Conservation (phyloP, 53 echinoderm and acorn worm species). For the Astropecten irregularis region DNA sequence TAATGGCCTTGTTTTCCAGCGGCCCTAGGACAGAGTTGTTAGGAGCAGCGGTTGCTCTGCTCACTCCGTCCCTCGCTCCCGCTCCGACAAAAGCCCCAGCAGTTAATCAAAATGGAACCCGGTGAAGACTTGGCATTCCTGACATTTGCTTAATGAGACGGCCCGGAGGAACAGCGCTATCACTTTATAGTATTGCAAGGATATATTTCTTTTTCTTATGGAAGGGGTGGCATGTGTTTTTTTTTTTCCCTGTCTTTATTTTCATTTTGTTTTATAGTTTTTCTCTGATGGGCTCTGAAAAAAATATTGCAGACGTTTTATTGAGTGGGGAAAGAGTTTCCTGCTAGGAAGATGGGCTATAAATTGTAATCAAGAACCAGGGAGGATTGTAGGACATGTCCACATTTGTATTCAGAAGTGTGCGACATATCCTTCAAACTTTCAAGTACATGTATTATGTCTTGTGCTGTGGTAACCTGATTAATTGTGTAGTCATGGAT, state of each 20-base stretch:
- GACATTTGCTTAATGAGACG: conserved; percentile 45
- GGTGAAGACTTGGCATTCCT: conserved; percentile 16
- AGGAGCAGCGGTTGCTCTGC: not conserved
- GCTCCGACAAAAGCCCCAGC: not conserved
- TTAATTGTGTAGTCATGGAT: too few relatives aligned
- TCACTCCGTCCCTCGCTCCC: too few relatives aligned
- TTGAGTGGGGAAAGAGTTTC: not conserved
- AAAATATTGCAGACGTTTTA: not conserved
- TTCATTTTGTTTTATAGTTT: too few relatives aligned
- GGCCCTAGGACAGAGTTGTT: not conserved
- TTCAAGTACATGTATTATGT: too few relatives aligned
- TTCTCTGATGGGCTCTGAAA: not conserved
- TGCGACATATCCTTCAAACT: too few relatives aligned
- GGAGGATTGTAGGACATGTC: too few relatives aligned
- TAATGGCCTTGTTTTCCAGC: conserved; percentile 48
- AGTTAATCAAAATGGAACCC: conserved; percentile 48
- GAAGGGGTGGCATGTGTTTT: too few relatives aligned
- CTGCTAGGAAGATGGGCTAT: too few relatives aligned
- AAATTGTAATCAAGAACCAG: too few relatives aligned
- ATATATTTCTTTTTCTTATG: conserved; percentile 1
- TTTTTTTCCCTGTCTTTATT: too few relatives aligned
- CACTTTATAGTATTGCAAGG: not conserved
- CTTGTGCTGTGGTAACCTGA: too few relatives aligned
- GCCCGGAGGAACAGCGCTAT: conserved; percentile 7
- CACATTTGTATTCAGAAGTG: too few relatives aligned